phyloP scores from a whole-genome alignment of 2,113 vertebrate species.

The Tupaia tana region DNA sequence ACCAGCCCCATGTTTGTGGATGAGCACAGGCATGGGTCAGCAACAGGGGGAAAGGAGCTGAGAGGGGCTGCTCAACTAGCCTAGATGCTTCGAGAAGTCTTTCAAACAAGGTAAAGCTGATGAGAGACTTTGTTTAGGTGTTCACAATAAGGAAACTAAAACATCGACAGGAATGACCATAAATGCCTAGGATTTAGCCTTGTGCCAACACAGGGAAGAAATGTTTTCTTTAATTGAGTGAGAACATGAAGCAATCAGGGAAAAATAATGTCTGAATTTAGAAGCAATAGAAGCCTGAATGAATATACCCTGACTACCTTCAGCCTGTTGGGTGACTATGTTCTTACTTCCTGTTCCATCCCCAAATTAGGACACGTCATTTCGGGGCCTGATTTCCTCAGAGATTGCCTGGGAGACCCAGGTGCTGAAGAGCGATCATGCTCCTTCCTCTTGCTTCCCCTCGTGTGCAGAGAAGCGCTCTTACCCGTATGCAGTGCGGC shows the following conservation, averaged over 20 bases:
- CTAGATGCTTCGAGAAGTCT: not conserved
- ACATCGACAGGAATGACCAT: not conserved
- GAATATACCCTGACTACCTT: not conserved
- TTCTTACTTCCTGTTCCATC: not conserved
- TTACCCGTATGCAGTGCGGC: conserved; percentile 91
- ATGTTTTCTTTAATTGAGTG: not conserved
- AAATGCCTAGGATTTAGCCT: not conserved
- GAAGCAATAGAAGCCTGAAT: not conserved
- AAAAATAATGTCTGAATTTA: not conserved
- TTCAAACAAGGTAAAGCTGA: not conserved
- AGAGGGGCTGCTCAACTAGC: too few relatives aligned
- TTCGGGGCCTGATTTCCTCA: not conserved
- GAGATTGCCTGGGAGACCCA: not conserved
- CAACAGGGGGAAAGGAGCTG: not conserved
- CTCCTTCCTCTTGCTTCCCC: not conserved
- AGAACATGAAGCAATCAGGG: not conserved
- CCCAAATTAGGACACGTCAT: not conserved
- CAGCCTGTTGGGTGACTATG: not conserved
- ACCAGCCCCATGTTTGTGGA: not conserved
- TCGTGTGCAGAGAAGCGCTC: not conserved
- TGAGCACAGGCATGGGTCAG: not conserved
- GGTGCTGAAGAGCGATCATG: not conserved
- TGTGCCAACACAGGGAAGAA: not conserved
- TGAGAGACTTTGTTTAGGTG: not conserved
- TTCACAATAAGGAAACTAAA: not conserved